phyloP scores from a whole-genome alignment of 2,888 invertebrate genomes.

The Pachycephus smyrnensis region DNA sequence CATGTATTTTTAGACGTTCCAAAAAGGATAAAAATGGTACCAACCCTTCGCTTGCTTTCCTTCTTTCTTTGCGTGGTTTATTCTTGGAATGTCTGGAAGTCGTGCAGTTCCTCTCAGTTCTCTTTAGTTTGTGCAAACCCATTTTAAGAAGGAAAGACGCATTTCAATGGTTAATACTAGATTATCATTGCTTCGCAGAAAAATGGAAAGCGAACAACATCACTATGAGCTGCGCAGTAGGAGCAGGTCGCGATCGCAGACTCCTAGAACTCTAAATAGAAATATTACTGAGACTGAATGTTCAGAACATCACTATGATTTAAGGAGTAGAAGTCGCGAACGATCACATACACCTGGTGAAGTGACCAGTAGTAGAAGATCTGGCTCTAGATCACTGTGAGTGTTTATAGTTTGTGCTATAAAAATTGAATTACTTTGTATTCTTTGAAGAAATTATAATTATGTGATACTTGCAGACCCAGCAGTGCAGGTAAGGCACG shows the following conservation, averaged over 20 bases:
- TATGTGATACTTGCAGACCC: constrained; percentile 34
- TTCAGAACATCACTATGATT: constrained; percentile 54
- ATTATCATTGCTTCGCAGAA: constrained; percentile 5
- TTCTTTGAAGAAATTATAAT: neutral
- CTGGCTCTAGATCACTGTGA: constrained; percentile 50
- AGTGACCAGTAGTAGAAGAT: constrained; percentile 49
- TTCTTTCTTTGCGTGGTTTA: neutral
- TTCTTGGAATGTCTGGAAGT: neutral
- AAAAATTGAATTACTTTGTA: neutral
- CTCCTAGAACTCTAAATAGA: constrained; percentile 49
- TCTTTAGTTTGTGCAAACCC: neutral
- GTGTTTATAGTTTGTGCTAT: constrained; percentile 20
- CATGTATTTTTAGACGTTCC: constrained; percentile 36
- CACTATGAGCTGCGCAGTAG: constrained; percentile 60
- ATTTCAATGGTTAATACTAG: neutral
- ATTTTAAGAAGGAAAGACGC: neutral
- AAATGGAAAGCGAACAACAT: constrained; percentile 57
- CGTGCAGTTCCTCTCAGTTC: neutral
- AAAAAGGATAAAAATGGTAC: neutral
- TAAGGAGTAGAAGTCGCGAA: constrained; percentile 56
- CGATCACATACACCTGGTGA: constrained; percentile 59
- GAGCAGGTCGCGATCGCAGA: constrained; percentile 61
- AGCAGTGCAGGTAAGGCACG: constrained; percentile 37
- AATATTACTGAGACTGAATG: constrained; percentile 43
- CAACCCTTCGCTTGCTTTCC: neutral